Percentiles rank a stretch among this genome's conserved stretches.
Evolutionary conservation across 2,113 vertebrate species (phyloP).

Genomic region (Andinoacara biseriatus): DNA sequence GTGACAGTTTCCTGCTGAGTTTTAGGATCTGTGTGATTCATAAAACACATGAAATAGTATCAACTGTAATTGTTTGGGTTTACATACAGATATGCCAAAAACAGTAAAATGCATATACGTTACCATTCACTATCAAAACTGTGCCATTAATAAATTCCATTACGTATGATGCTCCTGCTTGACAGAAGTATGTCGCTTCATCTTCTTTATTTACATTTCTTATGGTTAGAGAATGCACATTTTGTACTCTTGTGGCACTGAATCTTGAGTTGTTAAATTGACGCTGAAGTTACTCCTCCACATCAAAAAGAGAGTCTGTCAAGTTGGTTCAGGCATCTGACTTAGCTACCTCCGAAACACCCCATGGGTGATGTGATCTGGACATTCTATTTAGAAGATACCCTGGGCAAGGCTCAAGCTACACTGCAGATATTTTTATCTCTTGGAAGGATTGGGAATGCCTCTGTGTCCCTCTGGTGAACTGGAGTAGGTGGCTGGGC

Average conservation of each 20-base stretch:
- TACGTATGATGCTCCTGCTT: not conserved
- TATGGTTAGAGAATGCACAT: constrained; percentile 1
- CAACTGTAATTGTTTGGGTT: not conserved
- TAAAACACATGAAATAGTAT: fast-evolving
- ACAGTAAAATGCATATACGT: not conserved
- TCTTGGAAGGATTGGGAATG: too few relatives aligned
- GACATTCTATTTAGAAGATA: too few relatives aligned
- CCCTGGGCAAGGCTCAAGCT: too few relatives aligned
- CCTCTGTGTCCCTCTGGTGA: too few relatives aligned
- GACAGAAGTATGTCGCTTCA: constrained; percentile 61
- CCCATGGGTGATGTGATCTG: too few relatives aligned
- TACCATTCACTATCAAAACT: constrained; percentile 56
- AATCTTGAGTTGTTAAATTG: constrained; percentile 21
- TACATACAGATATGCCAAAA: not conserved
- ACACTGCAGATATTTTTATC: too few relatives aligned
- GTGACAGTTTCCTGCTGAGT: not conserved
- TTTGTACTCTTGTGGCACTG: fast-evolving
- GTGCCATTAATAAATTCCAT: not conserved
- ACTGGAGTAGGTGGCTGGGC: too few relatives aligned
- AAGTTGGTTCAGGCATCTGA: too few relatives aligned
- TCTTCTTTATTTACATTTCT: constrained; percentile 55
- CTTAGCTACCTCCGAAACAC: too few relatives aligned
- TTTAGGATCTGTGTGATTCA: constrained; percentile 15
- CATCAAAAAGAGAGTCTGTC: too few relatives aligned
- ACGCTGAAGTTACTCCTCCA: fast-evolving